Conservation (phyloP, 2,797 vertebrate genomes). For the Glossophaga mutica region DNA sequence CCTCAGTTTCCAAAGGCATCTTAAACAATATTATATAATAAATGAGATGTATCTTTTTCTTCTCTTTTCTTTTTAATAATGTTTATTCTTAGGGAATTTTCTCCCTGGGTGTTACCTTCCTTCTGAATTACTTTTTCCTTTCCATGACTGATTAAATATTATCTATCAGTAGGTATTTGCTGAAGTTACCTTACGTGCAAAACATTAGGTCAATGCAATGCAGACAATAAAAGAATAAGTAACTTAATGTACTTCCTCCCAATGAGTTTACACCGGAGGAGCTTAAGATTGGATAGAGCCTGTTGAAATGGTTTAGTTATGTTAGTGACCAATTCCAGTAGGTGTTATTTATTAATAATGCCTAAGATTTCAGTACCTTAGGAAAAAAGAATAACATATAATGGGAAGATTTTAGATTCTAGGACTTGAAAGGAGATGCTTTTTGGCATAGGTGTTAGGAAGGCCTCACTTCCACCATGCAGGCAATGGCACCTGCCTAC, state of each 20-base stretch:
- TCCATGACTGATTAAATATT: not conserved
- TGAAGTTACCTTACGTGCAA: not conserved
- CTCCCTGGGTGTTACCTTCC: not conserved
- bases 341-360: not conserved
- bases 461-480: not conserved
- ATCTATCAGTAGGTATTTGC: not conserved
- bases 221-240: not conserved
- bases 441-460: not conserved
- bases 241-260: not conserved
- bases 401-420: not conserved
- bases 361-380: not conserved
- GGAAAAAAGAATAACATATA: not conserved
- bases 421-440: not conserved
- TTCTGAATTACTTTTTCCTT: not conserved
- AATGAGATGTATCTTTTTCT: not conserved
- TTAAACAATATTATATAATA: not conserved
- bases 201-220: not conserved
- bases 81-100: not conserved
- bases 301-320: slow-evolving; percentile 29
- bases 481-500: not conserved
- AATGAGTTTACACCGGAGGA: not conserved
- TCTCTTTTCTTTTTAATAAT: not conserved
- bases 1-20: not conserved
- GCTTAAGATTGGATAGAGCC: not conserved
- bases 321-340: slow-evolving; percentile 15